Conservation (phyloP, 2,113 vertebrate genomes). For the Onychostoma macrolepis region DNA sequence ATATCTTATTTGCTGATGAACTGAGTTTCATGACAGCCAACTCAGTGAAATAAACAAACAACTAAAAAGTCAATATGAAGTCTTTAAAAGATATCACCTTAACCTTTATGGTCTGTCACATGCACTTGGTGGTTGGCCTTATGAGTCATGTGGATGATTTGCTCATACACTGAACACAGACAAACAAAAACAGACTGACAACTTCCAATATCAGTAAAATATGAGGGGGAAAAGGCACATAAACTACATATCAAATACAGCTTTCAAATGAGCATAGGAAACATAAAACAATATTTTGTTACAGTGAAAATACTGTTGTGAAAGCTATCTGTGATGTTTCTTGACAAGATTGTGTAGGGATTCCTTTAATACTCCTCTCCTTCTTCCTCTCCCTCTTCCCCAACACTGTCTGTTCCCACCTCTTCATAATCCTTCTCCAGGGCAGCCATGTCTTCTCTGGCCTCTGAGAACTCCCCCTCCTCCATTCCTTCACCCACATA, state of each 20-base stretch:
- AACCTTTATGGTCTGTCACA: background rate
- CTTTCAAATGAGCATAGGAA: background rate
- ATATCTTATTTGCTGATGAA: background rate
- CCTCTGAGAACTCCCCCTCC: conserved; percentile 88
- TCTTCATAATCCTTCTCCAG: conserved; percentile 88
- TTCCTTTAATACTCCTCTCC: conserved; percentile 66
- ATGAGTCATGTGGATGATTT: background rate
- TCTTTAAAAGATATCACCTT: background rate
- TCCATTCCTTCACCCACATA: conserved; percentile 90
- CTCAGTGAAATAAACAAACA: background rate
- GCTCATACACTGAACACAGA: background rate
- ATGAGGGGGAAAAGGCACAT: background rate
- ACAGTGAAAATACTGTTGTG: background rate
- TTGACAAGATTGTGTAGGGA: background rate
- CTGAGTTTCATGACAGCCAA: background rate
- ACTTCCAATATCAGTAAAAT: background rate
- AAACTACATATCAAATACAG: background rate
- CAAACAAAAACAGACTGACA: background rate
- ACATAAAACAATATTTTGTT: conserved; percentile 6
- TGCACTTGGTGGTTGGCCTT: background rate
- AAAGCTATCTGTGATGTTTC: background rate
- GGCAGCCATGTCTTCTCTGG: conserved; percentile 85
- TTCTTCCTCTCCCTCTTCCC: conserved; percentile 68
- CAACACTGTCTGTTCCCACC: conserved; percentile 75
- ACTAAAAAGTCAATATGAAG: background rate